These are phyloP conservation scores for Sorex araneus DNA, from an alignment of 2,113 vertebrate species.

Conservation along the genomic window DNA sequence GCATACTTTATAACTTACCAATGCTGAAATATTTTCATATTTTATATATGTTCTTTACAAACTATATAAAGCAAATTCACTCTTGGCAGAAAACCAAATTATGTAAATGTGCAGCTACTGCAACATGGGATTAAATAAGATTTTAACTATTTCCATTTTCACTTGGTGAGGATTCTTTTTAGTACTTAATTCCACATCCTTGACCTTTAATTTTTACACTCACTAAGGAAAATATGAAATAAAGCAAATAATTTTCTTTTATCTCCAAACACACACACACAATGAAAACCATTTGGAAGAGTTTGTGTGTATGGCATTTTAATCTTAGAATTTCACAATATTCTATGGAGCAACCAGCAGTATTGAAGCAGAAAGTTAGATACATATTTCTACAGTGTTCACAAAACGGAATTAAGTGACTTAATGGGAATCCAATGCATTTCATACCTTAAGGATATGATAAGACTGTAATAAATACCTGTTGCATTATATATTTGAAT, in stretches of 20 bases:
- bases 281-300: neutral
- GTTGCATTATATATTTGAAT: neutral
- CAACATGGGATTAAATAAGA: slow-evolving; percentile 58
- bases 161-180: slow-evolving; percentile 46
- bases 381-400: neutral
- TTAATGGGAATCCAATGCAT: neutral
- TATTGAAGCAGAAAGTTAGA: slow-evolving; percentile 25
- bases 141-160: slow-evolving; percentile 56
- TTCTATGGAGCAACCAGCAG: slow-evolving; percentile 45
- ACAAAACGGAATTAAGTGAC: neutral
- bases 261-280: slow-evolving; percentile 4
- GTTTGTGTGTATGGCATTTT: neutral
- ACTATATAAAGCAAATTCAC: slow-evolving; percentile 35
- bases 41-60: slow-evolving; percentile 48
- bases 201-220: slow-evolving; percentile 51
- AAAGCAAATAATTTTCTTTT: slow-evolving; percentile 60
- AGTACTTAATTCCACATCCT: slow-evolving; percentile 20
- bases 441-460: neutral
- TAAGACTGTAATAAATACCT: slow-evolving; percentile 15
- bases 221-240: slow-evolving; percentile 66
- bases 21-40: slow-evolving; percentile 17
- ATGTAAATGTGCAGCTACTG: neutral
- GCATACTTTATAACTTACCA: slow-evolving; percentile 32
- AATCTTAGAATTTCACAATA: slow-evolving; percentile 34
- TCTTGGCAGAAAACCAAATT: slow-evolving; percentile 55